Percentiles rank a stretch among this genome's conserved stretches.
phyloP scores from a whole-genome alignment of 2,888 invertebrate genomes.

The Lymantria dispar region DNA sequence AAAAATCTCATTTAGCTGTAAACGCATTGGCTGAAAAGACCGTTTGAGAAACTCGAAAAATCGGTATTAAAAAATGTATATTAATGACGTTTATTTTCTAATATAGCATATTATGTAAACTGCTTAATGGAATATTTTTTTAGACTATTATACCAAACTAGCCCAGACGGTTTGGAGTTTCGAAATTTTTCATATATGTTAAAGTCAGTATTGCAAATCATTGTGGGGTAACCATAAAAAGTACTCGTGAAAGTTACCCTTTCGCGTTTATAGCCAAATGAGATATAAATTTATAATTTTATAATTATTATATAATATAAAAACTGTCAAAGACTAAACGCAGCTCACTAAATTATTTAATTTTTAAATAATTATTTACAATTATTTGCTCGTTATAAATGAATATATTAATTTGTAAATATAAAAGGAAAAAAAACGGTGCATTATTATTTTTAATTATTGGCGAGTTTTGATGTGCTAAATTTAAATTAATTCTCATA shows the following conservation, averaged over 20 bases:
- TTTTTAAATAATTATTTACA: conserved; percentile 8
- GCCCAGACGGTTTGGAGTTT: no score
- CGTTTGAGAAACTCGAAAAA: no score
- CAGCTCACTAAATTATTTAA: conserved; percentile 13
- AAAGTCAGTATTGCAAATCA: no score
- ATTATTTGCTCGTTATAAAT: conserved; percentile 5
- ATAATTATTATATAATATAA: conserved; percentile 4
- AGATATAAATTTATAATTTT: neutral
- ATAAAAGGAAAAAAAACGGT: conserved; percentile 19
- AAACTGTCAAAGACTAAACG: conserved; percentile 14
- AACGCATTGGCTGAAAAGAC: neutral
- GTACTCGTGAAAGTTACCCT: no score
- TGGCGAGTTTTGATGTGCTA: conserved; percentile 1
- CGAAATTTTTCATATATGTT: no score
- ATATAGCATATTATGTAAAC: no score
- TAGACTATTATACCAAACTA: no score
- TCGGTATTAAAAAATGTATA: no score
- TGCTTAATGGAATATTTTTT: no score
- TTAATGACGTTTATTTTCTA: no score
- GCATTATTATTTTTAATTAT: conserved; percentile 15
- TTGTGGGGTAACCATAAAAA: no score
- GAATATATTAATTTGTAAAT: conserved; percentile 29
- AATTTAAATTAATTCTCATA: neutral
- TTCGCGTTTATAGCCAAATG: neutral
- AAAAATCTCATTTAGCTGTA: neutral